Evolutionary conservation across 2,888 invertebrate genomes (phyloP), one percentile per base, ranked within the genome.

Genomic region (Amphipoea lucens): DNA sequence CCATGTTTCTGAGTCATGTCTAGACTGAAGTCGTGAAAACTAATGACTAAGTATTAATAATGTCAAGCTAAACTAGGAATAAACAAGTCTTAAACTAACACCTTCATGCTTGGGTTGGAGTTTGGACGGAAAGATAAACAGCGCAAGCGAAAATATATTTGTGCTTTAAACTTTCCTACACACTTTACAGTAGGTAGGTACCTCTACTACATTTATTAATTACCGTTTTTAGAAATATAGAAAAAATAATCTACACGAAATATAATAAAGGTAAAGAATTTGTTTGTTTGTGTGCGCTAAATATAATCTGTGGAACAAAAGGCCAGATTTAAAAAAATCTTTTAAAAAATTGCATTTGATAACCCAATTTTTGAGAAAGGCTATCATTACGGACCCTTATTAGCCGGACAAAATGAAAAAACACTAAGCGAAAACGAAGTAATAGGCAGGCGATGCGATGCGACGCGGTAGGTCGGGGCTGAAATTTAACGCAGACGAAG

Each of bases 21-120:
- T 83, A 23, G 54, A 29, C 45, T 77, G 40, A 40, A 77, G 83
- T 83, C 63, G 23, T 48, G 48, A 20, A 48, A 23, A 40, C 14
- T 66, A 79, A 79, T 79, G 29, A 42, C 83, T 40, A 29, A 57
- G 54, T 66, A 79, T 80, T 78, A 83, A 83, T 80, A 78, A 80
- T 60, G 79, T 65, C 84, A 79, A 78, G 57, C 67, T 63, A 7
- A 57, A 42, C 17, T 68, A 65, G 48, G n/a, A 84, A 84, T 54
- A 68, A 79, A 54, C 5, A 66, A 17, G 54, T 40, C 62, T 84
- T 69, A 79, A 69, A 79, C 79, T 48, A 84, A 84, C 68, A 79
- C 63, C 63, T 84, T 79, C 42, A 79, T 51, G 79, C 63, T 57
- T 65, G 57, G 42, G 5, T 42, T 84, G 68, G 48, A 65, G 42